Evolutionary conservation across 2,797 vertebrate genomes (phyloP).

Genomic region (Alca torda): DNA sequence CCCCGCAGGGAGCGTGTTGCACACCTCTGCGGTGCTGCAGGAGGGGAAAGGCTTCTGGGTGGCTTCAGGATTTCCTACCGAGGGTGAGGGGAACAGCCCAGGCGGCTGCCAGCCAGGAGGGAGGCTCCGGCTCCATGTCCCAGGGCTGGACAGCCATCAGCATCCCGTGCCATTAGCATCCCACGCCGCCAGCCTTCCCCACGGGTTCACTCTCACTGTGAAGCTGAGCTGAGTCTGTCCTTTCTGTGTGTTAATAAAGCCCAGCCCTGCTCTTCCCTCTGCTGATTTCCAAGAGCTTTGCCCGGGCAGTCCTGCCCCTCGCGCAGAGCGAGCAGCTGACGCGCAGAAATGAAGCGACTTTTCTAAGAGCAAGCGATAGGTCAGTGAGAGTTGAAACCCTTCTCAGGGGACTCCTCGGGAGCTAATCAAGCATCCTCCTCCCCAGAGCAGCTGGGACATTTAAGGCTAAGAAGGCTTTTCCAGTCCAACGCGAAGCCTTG

Average conservation of each 20-base stretch:
- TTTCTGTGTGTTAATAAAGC: background rate
- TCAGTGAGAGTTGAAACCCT: conserved; percentile 44
- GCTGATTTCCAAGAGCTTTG: background rate
- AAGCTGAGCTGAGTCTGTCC: background rate
- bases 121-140: background rate
- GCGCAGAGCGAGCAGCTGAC: background rate
- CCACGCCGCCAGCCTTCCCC: background rate
- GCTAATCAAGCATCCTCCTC: conserved; percentile 26
- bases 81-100: background rate
- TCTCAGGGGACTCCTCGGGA: conserved; percentile 37
- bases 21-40: background rate
- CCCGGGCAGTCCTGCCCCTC: background rate
- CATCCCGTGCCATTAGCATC: background rate
- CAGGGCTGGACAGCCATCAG: background rate
- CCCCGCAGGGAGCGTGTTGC: fast-evolving
- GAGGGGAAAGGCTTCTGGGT: background rate
- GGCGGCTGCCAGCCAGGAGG: background rate
- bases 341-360: fast-evolving
- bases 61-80: fast-evolving
- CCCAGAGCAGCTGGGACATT: conserved; percentile 19
- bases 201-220: fast-evolving
- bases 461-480: conserved; percentile 3
- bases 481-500: background rate
- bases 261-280: background rate
- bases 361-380: background rate